Conservation (phyloP, 2,797 vertebrate species). For the Galago senegalensis region DNA sequence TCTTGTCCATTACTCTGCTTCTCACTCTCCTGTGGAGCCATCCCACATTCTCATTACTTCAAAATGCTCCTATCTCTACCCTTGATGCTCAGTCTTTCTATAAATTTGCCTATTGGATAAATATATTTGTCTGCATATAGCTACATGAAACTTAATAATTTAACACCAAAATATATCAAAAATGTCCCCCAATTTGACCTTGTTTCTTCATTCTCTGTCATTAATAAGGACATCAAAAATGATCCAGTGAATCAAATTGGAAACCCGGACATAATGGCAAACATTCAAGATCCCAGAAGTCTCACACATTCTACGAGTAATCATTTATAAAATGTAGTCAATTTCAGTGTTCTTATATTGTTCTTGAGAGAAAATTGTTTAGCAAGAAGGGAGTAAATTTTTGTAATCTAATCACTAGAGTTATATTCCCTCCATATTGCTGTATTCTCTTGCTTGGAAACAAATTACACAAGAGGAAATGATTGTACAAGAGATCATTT, state of each 20-base stretch:
- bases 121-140: not conserved
- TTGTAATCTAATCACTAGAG: not conserved
- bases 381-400: not conserved
- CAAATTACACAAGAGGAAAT: not conserved
- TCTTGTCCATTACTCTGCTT: not conserved
- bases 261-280: not conserved
- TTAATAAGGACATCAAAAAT: not conserved
- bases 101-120: not conserved
- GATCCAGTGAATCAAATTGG: not conserved
- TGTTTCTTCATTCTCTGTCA: not conserved
- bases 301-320: not conserved
- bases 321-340: not conserved
- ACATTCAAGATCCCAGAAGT: not conserved
- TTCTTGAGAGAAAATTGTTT: not conserved
- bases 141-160: not conserved
- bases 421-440: fast-evolving
- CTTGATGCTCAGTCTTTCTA: not conserved
- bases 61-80: not conserved
- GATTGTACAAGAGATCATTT: not conserved
- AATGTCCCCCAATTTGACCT: not conserved
- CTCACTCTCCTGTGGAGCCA: not conserved
- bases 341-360: not conserved
- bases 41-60: not conserved
- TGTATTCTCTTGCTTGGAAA: not conserved
- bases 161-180: not conserved